These are phyloP conservation scores for Tangara arthus DNA, from an alignment of 2,797 vertebrate species.

Conservation along the genomic window DNA sequence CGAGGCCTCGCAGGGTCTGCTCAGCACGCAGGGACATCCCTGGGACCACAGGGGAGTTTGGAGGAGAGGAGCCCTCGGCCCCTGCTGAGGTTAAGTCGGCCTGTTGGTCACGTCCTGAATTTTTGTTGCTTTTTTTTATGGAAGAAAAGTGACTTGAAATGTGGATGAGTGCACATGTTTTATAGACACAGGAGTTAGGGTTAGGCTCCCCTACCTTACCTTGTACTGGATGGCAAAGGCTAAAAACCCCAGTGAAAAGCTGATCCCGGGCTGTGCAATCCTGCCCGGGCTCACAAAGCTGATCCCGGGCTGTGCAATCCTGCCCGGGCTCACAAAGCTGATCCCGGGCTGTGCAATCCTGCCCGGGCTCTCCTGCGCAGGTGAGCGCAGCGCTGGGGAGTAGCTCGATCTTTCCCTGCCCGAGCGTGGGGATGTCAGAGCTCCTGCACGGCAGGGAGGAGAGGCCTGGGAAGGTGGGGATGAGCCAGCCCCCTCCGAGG, in stretches of 20 bases:
- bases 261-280: rapidly evolving
- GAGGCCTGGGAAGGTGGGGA: neutral
- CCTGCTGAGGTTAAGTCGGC: neutral
- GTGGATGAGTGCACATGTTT: rapidly evolving
- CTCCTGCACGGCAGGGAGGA: rapidly evolving
- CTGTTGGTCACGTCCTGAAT: neutral
- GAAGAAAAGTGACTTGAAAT: neutral
- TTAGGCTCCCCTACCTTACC: neutral
- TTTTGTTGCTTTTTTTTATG: neutral
- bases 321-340: neutral
- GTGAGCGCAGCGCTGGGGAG: rapidly evolving
- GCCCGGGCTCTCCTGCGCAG: neutral
- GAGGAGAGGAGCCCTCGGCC: neutral
- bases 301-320: too few relatives aligned
- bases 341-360: too few relatives aligned
- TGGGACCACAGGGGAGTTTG: rapidly evolving
- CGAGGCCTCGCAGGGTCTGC: neutral
- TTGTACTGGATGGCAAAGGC: neutral
- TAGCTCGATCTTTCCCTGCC: rapidly evolving
- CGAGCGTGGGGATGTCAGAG: rapidly evolving
- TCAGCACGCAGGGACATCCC: neutral
- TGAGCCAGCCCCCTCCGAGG: neutral
- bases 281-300: too few relatives aligned
- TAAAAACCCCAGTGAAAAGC: neutral
- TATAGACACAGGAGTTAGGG: neutral